phyloP scores from a whole-genome alignment of 2,113 vertebrate genomes.

The Dascyllus trimaculatus region DNA sequence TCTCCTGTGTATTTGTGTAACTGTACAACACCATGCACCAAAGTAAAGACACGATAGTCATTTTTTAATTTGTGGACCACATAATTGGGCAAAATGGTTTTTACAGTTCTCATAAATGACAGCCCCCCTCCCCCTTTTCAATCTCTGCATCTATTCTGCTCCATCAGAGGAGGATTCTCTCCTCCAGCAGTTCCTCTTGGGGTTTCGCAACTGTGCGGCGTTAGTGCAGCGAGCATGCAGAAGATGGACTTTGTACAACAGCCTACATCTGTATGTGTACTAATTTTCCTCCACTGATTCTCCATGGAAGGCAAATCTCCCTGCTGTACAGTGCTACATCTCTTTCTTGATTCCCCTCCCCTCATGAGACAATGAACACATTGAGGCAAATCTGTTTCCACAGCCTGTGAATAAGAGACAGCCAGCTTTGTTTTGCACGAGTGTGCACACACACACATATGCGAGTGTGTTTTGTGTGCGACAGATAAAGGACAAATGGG shows the following conservation, averaged over 20 bases:
- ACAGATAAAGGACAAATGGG: constrained; percentile 56
- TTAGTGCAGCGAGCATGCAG: constrained; percentile 25
- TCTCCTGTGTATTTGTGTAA: not conserved
- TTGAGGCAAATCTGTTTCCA: constrained; percentile 77
- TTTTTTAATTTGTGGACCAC: not conserved
- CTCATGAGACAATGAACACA: constrained; percentile 75
- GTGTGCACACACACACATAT: constrained; percentile 17
- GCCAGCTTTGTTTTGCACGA: constrained; percentile 73
- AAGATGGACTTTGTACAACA: constrained; percentile 32
- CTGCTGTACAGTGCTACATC: constrained; percentile 51
- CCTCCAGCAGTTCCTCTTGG: constrained; percentile 29
- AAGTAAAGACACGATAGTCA: not conserved
- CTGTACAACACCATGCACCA: too few species aligned
- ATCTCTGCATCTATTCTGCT: constrained; percentile 6
- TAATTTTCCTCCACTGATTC: constrained; percentile 42
- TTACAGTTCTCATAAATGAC: not conserved
- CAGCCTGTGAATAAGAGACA: constrained; percentile 72
- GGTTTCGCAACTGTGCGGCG: constrained; percentile 43
- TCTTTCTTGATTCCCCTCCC: constrained; percentile 56
- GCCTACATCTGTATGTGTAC: constrained; percentile 44
- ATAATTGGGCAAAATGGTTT: not conserved
- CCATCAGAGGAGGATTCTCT: constrained; percentile 4
- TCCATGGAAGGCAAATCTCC: constrained; percentile 50
- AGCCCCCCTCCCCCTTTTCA: constrained; percentile 7
- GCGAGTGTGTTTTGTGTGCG: not conserved